Evolutionary conservation across 2,113 vertebrate genomes (phyloP).

Genomic region (Arenaria interpres): DNA sequence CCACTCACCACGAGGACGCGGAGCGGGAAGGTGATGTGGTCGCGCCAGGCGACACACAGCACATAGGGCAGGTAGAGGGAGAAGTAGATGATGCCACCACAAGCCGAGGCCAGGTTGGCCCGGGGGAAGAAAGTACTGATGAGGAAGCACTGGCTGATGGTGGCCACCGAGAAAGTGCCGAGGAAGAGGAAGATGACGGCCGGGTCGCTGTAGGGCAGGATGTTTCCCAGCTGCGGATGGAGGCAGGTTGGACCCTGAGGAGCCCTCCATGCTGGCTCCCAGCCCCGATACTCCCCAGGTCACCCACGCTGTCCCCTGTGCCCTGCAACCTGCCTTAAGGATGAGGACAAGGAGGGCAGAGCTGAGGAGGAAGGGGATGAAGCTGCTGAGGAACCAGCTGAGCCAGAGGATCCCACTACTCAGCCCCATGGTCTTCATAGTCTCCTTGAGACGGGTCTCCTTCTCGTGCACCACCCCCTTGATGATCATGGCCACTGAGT

Average conservation of each 20-base stretch:
- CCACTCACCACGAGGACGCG: constrained; percentile 77
- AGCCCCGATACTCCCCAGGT: accelerated
- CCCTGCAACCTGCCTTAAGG: constrained; percentile 80
- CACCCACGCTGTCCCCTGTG: accelerated
- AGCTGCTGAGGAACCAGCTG: constrained; percentile 91
- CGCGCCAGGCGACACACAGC: constrained; percentile 87
- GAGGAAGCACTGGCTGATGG: constrained; percentile 91
- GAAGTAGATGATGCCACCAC: constrained; percentile 89
- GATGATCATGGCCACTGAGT: constrained; percentile 91
- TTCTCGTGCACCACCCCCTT: constrained; percentile 92
- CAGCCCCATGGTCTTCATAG: constrained; percentile 91
- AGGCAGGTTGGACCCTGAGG: not conserved
- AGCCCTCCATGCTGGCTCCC: accelerated
- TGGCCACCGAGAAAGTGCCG: constrained; percentile 85
- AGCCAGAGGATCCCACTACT: constrained; percentile 83
- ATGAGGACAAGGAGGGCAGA: constrained; percentile 80
- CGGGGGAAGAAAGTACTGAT: constrained; percentile 89
- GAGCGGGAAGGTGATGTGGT: constrained; percentile 75
- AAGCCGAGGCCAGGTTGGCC: constrained; percentile 89
- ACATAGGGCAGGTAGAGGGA: constrained; percentile 88
- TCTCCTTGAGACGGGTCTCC: constrained; percentile 88
- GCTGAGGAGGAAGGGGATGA: constrained; percentile 86
- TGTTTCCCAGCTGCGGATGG: constrained; percentile 79
- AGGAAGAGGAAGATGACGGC: constrained; percentile 86
- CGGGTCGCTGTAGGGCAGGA: constrained; percentile 88